Percentiles rank a stretch among this genome's conserved stretches.
Evolutionary conservation across 2,113 vertebrate species (phyloP).

Genomic region (Cephalopterus ornatus): DNA sequence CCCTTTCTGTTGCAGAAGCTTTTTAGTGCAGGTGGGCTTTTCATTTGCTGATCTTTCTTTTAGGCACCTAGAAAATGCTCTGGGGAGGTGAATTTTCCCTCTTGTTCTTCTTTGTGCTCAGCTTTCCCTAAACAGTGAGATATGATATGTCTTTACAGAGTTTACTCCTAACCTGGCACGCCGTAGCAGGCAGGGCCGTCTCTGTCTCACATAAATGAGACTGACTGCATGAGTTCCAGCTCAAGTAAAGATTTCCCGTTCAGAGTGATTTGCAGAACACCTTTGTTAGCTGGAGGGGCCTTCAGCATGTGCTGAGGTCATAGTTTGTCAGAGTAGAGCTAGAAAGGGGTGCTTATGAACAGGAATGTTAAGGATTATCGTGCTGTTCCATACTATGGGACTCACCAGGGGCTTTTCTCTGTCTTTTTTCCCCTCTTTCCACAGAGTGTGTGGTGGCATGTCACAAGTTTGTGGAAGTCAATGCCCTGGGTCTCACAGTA

Average conservation of each 20-base stretch:
- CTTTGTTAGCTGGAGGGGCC: not conserved
- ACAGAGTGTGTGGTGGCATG: conserved; percentile 90
- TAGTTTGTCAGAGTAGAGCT: not conserved
- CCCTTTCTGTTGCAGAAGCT: not conserved
- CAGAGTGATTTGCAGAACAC: not conserved
- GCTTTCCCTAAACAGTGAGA: not conserved
- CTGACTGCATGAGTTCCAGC: not conserved
- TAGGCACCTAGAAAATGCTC: not conserved
- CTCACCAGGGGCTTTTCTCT: not conserved
- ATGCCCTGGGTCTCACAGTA: conserved; percentile 84
- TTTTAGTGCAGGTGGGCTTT: not conserved
- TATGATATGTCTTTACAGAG: not conserved
- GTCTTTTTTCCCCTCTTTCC: not conserved
- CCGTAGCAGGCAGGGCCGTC: not conserved
- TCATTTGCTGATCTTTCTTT: not conserved
- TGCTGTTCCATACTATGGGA: not conserved
- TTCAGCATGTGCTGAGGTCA: not conserved
- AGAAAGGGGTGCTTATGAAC: not conserved
- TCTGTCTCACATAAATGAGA: not conserved
- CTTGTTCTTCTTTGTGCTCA: not conserved
- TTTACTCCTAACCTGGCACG: not conserved
- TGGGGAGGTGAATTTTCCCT: not conserved
- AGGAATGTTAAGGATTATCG: not conserved
- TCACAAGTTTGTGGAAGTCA: conserved; percentile 87
- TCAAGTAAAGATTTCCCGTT: not conserved